These are phyloP conservation scores for Oedothorax gibbosus DNA, from an alignment of 1,140 invertebrate genomes.

Conservation along the genomic window DNA sequence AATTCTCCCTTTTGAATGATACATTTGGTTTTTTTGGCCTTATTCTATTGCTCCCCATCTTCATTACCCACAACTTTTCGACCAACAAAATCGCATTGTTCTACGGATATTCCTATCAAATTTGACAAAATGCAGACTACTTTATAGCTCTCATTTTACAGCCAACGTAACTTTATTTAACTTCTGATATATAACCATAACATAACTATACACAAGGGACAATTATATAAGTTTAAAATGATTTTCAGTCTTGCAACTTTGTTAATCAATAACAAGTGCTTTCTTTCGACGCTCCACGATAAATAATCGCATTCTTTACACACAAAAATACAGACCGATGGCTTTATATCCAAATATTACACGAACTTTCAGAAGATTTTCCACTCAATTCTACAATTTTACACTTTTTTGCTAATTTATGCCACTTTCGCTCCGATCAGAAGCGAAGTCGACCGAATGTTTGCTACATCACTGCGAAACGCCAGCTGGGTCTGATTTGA, in stretches of 20 bases:
- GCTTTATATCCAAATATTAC: background rate
- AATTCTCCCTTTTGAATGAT: too few species aligned
- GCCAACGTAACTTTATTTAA: too few species aligned
- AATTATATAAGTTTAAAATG: background rate
- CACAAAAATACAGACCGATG: constrained; percentile 3
- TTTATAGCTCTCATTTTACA: too few species aligned
- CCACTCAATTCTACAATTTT: constrained; percentile 33
- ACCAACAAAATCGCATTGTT: too few species aligned
- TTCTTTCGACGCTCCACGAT: background rate
- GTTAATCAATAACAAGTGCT: background rate
- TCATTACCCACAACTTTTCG: too few species aligned
- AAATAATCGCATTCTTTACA: background rate
- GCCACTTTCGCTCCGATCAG: constrained; percentile 34
- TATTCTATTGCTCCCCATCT: too few species aligned
- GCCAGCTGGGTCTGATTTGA: background rate
- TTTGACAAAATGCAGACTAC: too few species aligned
- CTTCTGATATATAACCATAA: background rate
- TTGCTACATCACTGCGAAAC: background rate
- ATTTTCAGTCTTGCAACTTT: background rate
- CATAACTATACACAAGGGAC: background rate
- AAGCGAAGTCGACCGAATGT: constrained; percentile 34
- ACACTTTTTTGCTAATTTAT: constrained; percentile 51
- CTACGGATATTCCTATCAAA: too few species aligned
- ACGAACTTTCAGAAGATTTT: constrained; percentile 30
- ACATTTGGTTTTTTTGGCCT: too few species aligned